Evolutionary conservation across 2,888 invertebrate genomes (phyloP), one percentile per base, ranked within the genome.

Genomic region (Villa cingulata): DNA sequence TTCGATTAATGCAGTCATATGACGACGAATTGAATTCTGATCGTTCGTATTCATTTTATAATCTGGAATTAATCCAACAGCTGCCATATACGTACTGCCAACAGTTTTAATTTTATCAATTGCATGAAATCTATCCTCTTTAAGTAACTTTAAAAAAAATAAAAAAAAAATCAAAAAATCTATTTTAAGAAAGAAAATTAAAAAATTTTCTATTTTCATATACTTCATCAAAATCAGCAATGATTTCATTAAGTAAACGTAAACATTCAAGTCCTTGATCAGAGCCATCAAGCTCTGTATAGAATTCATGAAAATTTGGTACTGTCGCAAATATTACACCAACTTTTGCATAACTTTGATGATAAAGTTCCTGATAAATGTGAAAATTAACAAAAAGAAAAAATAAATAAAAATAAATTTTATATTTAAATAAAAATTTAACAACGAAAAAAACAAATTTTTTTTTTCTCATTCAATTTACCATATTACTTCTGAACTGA

Each of bases 61-160:
- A 49, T 70, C 70, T 59, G 91, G 91, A 66, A 88, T 86, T 48
- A 92, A 73, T 1, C 92, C 92, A 6, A 90, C 85, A 0, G 90
- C 90, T 2, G 87, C 89, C 90, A 92, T 91, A 67, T 90, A 94
- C 0, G 90, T 90, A 5, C 88, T 87, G 12, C 91, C 91, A 9
- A 90, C 86, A 0, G 91, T 92, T 73, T 92, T 92, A 56, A 92
- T 91, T 70, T 92, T 92, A 70, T 91, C 91, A 58, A 92, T 85
- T 29, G 86, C 81, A 59, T 80, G 78, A 63, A 91, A 92, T 38
- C 86, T 74, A 54, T 89, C 88, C 61, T 90, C 88, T 51, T 84
- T 83, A 45, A 92, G 67, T 32, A 91, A 72, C 83, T 86, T 6
- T 7, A 6, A 23, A 6, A 23, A 23, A 23, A 23, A 6, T 23